phyloP scores from a whole-genome alignment of 2,113 vertebrate genomes.

The Lamprologus tigripictilis region DNA sequence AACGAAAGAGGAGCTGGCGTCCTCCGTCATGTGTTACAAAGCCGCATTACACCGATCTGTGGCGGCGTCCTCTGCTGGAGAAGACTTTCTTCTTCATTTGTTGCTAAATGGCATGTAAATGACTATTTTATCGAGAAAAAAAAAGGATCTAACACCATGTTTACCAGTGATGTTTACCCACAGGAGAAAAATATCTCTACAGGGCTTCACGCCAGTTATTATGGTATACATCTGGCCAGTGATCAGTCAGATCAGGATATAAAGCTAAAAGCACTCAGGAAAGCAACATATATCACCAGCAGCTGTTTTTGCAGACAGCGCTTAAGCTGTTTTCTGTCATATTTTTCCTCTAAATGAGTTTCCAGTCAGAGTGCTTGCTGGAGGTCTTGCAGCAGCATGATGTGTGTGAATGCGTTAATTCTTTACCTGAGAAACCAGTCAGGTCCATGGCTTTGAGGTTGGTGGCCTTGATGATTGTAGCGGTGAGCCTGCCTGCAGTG shows the following conservation, averaged over 20 bases:
- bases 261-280: background rate
- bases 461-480: slow-evolving; percentile 88
- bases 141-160: background rate
- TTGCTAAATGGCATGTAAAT: background rate
- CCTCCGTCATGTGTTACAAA: background rate
- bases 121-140: background rate
- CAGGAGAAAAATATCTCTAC: background rate
- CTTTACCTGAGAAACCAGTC: slow-evolving; percentile 85
- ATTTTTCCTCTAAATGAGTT: background rate
- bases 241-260: background rate
- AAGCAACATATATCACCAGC: background rate
- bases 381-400: background rate
- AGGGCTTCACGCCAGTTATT: background rate
- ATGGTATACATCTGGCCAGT: background rate
- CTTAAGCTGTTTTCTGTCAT: background rate
- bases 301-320: background rate
- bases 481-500: slow-evolving; percentile 87
- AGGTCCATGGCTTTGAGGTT: slow-evolving; percentile 96
- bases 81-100: background rate
- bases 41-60: background rate
- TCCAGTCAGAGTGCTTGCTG: background rate
- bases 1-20: background rate
- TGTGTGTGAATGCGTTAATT: background rate
- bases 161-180: background rate
- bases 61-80: background rate